Conservation (phyloP, 1,140 invertebrate genomes). For the Hetaerina americana region DNA sequence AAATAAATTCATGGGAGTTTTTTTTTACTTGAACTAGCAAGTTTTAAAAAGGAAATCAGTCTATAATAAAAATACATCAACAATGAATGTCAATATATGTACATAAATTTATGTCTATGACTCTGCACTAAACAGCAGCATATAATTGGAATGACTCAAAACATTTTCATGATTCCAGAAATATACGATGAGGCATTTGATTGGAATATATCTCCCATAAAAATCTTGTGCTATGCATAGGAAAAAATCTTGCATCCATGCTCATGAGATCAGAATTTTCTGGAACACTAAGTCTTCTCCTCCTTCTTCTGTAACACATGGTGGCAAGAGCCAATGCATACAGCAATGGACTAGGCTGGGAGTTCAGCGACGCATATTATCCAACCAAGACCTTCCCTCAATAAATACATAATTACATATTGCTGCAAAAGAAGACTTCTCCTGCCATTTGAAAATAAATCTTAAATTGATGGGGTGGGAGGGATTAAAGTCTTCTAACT, state of each 20-base stretch:
- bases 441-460: too few relatives aligned
- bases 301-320: background rate
- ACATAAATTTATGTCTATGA: too few relatives aligned
- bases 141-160: background rate
- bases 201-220: background rate
- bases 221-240: background rate
- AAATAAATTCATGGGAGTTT: background rate
- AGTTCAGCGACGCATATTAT: too few relatives aligned
- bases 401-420: too few relatives aligned
- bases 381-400: too few relatives aligned
- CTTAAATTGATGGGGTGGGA: too few relatives aligned
- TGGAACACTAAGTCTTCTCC: background rate
- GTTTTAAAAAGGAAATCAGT: background rate
- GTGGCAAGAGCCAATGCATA: background rate
- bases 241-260: background rate
- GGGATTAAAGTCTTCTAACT: too few relatives aligned
- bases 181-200: background rate
- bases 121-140: background rate
- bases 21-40: background rate
- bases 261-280: background rate
- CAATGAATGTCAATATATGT: background rate
- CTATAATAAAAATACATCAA: background rate
- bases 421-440: too few relatives aligned
- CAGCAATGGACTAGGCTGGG: background rate
- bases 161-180: background rate